A percentile compares a stretch with the other conserved stretches of the same genome.
These are phyloP conservation scores for Polymixis lichenea DNA, from an alignment of 2,888 invertebrate species.

Conservation along the genomic window DNA sequence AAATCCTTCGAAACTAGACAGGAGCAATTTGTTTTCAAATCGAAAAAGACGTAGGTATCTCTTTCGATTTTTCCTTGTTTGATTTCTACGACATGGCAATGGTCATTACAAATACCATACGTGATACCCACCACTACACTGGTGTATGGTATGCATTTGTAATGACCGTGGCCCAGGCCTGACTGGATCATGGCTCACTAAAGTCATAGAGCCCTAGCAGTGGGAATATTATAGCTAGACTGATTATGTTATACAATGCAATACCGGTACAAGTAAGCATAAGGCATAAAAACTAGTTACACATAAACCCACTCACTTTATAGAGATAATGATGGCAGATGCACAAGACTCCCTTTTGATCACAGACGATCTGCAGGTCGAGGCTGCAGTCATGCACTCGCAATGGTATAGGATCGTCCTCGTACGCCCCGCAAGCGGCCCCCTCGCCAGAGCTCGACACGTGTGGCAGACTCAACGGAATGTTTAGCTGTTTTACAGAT, in stretches of 20 bases:
- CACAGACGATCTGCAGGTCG: slow-evolving; percentile 94
- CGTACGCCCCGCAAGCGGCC: slow-evolving; percentile 93
- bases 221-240: background rate
- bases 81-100: too few relatives aligned
- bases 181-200: background rate
- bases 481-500: slow-evolving; percentile 92
- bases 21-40: background rate
- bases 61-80: too few relatives aligned
- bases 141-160: too few relatives aligned
- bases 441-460: slow-evolving; percentile 88
- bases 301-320: slow-evolving; percentile 87
- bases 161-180: too few relatives aligned
- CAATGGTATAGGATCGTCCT: slow-evolving; percentile 95
- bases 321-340: slow-evolving; percentile 96
- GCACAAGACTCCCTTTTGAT: slow-evolving; percentile 93
- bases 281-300: background rate
- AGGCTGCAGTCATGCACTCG: slow-evolving; percentile 95
- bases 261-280: background rate
- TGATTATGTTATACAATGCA: background rate
- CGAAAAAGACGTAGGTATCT: too few relatives aligned
- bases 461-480: slow-evolving; percentile 95
- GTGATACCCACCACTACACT: background rate
- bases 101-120: background rate
- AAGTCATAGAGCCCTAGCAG: background rate
- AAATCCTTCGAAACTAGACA: background rate